Percentiles rank a stretch among this genome's conserved stretches.
These are phyloP conservation scores for Numida meleagris DNA, from an alignment of 2,113 vertebrate genomes.

Conservation along the genomic window DNA sequence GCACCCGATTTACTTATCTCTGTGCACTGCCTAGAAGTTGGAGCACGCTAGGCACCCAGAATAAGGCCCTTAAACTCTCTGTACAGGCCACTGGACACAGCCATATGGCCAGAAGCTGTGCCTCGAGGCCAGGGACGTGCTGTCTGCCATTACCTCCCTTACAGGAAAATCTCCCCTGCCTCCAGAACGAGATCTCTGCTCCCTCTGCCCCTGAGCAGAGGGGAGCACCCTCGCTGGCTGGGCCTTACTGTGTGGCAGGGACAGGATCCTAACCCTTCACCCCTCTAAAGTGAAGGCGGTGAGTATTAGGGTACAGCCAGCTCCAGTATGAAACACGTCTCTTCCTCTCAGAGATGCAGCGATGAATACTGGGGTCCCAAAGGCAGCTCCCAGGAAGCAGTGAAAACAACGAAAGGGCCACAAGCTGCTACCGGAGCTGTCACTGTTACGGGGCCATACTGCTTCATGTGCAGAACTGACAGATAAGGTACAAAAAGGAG, in stretches of 20 bases:
- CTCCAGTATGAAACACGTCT: constrained; percentile 17
- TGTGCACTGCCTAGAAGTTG: constrained; percentile 15
- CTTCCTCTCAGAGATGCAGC: constrained; percentile 65
- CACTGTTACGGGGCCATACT: constrained; percentile 19
- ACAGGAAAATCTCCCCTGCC: constrained; percentile 16
- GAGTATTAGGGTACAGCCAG: constrained; percentile 9
- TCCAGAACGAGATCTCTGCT: constrained; percentile 1
- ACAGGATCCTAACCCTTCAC: constrained; percentile 33
- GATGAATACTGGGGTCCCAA: constrained; percentile 63
- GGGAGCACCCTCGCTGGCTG: background rate
- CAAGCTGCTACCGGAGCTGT: constrained; percentile 68
- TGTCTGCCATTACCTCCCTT: constrained; percentile 22
- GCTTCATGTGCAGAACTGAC: constrained; percentile 62
- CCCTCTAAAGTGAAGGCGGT: constrained; percentile 35
- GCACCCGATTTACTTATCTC: background rate
- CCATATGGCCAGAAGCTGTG: background rate
- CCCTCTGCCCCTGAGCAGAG: background rate
- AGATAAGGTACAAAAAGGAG: constrained; percentile 66
- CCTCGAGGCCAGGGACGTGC: background rate
- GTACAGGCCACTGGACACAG: background rate
- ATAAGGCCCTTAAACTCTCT: constrained; percentile 55
- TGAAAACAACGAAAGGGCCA: constrained; percentile 70
- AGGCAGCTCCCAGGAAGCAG: constrained; percentile 67
- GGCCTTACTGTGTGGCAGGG: constrained; percentile 6
- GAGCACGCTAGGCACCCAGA: constrained; percentile 45